Evolutionary conservation across 2,888 invertebrate genomes (phyloP).

Genomic region (Oegoconia quadripuncta): DNA sequence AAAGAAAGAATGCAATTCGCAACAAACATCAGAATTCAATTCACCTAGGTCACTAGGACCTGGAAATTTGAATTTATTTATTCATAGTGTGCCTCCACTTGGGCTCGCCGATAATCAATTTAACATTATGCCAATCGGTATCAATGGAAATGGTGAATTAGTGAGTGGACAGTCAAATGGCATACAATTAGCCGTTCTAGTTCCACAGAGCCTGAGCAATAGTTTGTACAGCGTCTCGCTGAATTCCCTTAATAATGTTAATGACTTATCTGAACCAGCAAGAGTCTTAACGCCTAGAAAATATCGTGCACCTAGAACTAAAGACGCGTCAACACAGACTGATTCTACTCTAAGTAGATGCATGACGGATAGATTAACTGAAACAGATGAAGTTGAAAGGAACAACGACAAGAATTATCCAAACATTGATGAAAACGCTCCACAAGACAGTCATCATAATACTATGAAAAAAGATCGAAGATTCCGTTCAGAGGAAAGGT

Average conservation of each 20-base stretch:
- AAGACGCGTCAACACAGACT: constrained; percentile 85
- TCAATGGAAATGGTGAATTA: constrained; percentile 58
- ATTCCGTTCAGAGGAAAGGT: constrained; percentile 74
- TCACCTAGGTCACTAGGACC: constrained; percentile 63
- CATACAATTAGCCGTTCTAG: constrained; percentile 80
- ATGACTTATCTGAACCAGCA: constrained; percentile 47
- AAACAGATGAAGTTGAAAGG: constrained; percentile 55
- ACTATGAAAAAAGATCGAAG: constrained; percentile 74
- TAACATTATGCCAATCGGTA: constrained; percentile 67
- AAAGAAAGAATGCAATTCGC: constrained; percentile 58
- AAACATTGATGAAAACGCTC: constrained; percentile 72
- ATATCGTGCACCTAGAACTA: constrained; percentile 67
- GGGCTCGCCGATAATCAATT: constrained; percentile 63
- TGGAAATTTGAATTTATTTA: constrained; percentile 64
- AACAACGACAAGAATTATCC: constrained; percentile 75
- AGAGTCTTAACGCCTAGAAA: constrained; percentile 68
- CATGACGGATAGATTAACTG: constrained; percentile 49
- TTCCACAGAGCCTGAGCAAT: constrained; percentile 71
- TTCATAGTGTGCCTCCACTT: constrained; percentile 66
- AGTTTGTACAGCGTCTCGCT: constrained; percentile 66
- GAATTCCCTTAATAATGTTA: constrained; percentile 55
- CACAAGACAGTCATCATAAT: constrained; percentile 68
- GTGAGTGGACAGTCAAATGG: constrained; percentile 64
- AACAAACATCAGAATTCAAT: constrained; percentile 63
- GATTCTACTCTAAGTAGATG: constrained; percentile 56